Percentiles rank a stretch among this genome's conserved stretches.
phyloP scores from a whole-genome alignment of 1,140 invertebrate species.

The Drosophila asahinai region DNA sequence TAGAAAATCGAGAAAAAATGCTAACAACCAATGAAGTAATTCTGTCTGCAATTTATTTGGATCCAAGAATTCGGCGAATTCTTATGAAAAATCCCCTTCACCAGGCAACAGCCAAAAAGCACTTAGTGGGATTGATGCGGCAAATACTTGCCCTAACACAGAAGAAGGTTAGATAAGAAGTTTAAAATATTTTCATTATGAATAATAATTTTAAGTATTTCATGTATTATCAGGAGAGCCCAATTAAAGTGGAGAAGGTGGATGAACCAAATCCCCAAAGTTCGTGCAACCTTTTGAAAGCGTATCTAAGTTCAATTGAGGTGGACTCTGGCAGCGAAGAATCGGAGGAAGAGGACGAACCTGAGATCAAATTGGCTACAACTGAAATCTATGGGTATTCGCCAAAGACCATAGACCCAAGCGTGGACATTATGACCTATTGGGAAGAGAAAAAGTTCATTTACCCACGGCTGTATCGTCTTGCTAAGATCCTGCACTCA shows the following conservation, averaged over 20 bases:
- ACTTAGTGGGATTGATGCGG: constrained; percentile 5
- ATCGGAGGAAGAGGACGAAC: background rate
- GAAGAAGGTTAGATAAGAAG: too few species aligned
- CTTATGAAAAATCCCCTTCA: background rate
- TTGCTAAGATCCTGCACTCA: too few species aligned
- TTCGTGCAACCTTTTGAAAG: too few species aligned
- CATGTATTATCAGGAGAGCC: too few species aligned
- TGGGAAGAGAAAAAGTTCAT: background rate
- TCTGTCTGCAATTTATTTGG: constrained; percentile 10
- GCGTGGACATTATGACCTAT: background rate
- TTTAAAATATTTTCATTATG: too few species aligned
- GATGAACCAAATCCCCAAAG: too few species aligned
- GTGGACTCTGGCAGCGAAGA: background rate
- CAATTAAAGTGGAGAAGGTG: background rate
- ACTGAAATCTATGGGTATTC: background rate
- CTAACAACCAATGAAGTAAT: background rate
- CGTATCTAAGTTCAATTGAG: too few species aligned
- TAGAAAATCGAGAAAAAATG: background rate
- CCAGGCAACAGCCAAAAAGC: constrained; percentile 2
- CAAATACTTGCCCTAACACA: background rate
- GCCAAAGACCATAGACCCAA: background rate
- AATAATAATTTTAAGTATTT: too few species aligned
- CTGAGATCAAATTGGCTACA: background rate
- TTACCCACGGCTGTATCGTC: background rate
- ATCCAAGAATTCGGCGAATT: constrained; percentile 15